These are phyloP conservation scores for Elmis aenea DNA, from an alignment of 2,888 invertebrate species.

Conservation along the genomic window DNA sequence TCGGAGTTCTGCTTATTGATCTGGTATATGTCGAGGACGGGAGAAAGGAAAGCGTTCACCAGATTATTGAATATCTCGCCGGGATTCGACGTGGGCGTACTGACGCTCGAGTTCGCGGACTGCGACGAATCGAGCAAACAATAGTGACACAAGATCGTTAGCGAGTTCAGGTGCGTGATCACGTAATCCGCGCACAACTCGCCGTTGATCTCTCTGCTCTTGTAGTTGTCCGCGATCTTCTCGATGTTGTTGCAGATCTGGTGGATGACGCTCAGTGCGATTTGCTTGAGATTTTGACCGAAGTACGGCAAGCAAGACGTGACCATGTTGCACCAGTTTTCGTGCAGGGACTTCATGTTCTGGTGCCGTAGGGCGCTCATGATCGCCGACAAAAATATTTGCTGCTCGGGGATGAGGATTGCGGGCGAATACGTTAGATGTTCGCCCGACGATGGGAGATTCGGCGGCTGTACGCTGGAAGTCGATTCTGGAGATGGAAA, in stretches of 20 bases:
- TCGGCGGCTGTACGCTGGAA: constrained; percentile 13
- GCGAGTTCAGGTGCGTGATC: constrained; percentile 69
- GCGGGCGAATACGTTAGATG: constrained; percentile 60
- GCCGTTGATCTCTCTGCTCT: constrained; percentile 40
- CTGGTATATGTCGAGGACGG: constrained; percentile 44
- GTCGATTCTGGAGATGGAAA: constrained; percentile 29
- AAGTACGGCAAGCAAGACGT: constrained; percentile 77
- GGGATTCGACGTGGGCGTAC: constrained; percentile 54
- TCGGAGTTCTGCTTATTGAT: constrained; percentile 42
- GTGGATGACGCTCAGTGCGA: constrained; percentile 72
- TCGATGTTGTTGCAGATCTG: constrained; percentile 71
- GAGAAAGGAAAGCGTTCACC: constrained; percentile 74
- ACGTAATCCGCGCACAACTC: constrained; percentile 71
- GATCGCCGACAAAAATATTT: constrained; percentile 76
- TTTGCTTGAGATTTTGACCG: constrained; percentile 68
- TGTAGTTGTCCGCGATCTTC: constrained; percentile 49
- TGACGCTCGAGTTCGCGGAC: constrained; percentile 22
- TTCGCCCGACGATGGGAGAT: constrained; percentile 34
- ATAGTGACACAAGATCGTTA: constrained; percentile 75
- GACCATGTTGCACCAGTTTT: constrained; percentile 77
- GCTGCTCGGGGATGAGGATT: constrained; percentile 69
- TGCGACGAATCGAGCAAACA: constrained; percentile 64
- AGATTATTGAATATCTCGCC: constrained; percentile 76
- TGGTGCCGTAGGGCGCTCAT: constrained; percentile 69
- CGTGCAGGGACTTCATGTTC: constrained; percentile 68